Evolutionary conservation across 2,888 invertebrate species (phyloP), one percentile per base, ranked within the genome.

Genomic region (Linnaemya vulpina): DNA sequence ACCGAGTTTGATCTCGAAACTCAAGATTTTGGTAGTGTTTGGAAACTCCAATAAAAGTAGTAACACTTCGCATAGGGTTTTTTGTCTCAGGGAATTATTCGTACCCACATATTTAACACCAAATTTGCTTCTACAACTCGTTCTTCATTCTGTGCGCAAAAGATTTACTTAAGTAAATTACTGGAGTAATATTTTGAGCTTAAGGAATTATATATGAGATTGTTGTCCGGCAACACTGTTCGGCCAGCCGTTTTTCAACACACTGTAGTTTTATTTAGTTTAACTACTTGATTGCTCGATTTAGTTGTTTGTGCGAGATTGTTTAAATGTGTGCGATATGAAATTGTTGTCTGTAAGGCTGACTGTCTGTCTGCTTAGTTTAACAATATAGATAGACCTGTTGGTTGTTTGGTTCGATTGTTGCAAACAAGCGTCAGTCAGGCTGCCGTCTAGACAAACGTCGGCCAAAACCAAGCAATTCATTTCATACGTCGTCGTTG

Each of bases 331-430:
- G 30, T 30, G 30, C 5, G 38, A 62, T 60, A 60, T 38, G 17
- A 53, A 53, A 58, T 22, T 78, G 49, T 55, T 68, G 74, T 67
- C 25, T 46, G 43, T 51, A 43, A 49, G 67, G 68, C 68, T 77
- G 81, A 30, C 84, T 62, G 80, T 38, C 65, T 60, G 81, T 35
- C 84, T 68, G 74, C 20, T 75, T 63, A 55, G 58, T 78, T 78
- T 17, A 78, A 70, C 70, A 25, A 53, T 70, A 43, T 62, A 80
- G 80, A 43, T 62, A 80, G 80, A 80, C 80, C 74, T 80, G 80
- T 80, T 80, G 73, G 73, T 55, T 78, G 17, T 30, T 71, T 62
- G 13, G 25, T 35, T 62, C 58, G 67, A 67, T 71, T 73, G 53
- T 70, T 68, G 78, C 67, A 68, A 83, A 62, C 53, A 25, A 73